These are phyloP conservation scores for Chorisops tibialis DNA, from an alignment of 2,888 invertebrate genomes.

Conservation along the genomic window DNA sequence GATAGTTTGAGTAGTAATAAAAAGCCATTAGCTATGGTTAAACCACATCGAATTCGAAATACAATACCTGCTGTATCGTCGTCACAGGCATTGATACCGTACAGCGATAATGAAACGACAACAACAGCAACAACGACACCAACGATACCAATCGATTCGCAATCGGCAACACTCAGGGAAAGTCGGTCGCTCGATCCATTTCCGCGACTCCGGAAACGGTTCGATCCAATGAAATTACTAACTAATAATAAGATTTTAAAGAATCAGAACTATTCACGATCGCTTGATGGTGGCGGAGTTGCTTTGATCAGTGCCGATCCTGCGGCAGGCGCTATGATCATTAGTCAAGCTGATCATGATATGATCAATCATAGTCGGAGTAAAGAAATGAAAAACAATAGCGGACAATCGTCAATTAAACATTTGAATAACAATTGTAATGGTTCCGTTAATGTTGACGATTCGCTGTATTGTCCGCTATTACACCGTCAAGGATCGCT, in stretches of 20 bases:
- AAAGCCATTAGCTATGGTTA: conserved; percentile 50
- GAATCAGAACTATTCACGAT: conserved; percentile 45
- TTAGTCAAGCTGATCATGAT: conserved; percentile 4
- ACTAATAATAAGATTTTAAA: conserved; percentile 48
- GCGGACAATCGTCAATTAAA: conserved; percentile 36
- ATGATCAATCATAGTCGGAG: conserved; percentile 27
- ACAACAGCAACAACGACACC: conserved; percentile 40
- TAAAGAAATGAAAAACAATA: conserved; percentile 42
- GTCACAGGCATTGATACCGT: not conserved
- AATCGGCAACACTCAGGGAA: conserved; percentile 52
- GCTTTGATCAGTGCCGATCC: conserved; percentile 37
- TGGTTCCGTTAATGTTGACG: conserved; percentile 49
- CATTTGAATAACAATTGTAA: conserved; percentile 52
- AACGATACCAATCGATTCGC: conserved; percentile 27
- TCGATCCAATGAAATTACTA: conserved; percentile 42
- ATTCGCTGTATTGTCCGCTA: conserved; percentile 47
- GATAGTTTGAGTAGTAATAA: conserved; percentile 41
- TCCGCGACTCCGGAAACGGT: conserved; percentile 51
- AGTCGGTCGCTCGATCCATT: conserved; percentile 66
- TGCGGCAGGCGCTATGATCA: conserved; percentile 11
- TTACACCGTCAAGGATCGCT: conserved; percentile 50
- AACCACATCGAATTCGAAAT: conserved; percentile 56
- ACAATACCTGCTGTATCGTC: conserved; percentile 53
- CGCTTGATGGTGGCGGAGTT: conserved; percentile 44
- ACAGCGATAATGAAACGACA: not conserved